phyloP scores from a whole-genome alignment of 2,113 vertebrate genomes.

The Lanius collurio region DNA sequence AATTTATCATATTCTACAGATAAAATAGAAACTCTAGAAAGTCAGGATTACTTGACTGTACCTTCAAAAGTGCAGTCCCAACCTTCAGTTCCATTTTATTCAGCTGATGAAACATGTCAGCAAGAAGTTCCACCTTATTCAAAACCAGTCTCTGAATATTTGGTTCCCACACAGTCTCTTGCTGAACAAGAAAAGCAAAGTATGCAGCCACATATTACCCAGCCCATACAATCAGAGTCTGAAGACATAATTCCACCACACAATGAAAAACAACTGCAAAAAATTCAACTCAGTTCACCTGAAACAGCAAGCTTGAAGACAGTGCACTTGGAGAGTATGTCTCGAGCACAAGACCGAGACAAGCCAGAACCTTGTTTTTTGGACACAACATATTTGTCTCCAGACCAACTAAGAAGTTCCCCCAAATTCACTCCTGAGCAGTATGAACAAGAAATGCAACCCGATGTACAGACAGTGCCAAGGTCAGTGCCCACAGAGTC shows the following conservation, averaged over 20 bases:
- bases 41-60: constrained; percentile 1
- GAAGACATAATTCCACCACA: background rate
- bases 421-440: background rate
- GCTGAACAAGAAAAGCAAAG: constrained; percentile 26
- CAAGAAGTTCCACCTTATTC: background rate
- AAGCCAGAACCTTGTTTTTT: background rate
- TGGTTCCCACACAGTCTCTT: background rate
- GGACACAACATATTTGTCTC: background rate
- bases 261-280: background rate
- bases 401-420: background rate
- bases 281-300: background rate
- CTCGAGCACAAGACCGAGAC: background rate
- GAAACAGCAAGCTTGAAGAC: background rate
- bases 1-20: background rate
- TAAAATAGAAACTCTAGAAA: background rate
- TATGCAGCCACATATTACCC: background rate
- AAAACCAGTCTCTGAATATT: background rate
- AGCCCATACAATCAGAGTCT: background rate
- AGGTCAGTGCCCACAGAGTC: background rate
- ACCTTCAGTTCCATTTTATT: background rate
- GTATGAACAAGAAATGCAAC: background rate
- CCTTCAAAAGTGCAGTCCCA: background rate
- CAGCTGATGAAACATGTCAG: background rate
- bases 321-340: background rate
- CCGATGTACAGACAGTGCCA: background rate